Conservation (phyloP, 92 coral and sea anemone genomes). For the Paragorgia papillata region DNA sequence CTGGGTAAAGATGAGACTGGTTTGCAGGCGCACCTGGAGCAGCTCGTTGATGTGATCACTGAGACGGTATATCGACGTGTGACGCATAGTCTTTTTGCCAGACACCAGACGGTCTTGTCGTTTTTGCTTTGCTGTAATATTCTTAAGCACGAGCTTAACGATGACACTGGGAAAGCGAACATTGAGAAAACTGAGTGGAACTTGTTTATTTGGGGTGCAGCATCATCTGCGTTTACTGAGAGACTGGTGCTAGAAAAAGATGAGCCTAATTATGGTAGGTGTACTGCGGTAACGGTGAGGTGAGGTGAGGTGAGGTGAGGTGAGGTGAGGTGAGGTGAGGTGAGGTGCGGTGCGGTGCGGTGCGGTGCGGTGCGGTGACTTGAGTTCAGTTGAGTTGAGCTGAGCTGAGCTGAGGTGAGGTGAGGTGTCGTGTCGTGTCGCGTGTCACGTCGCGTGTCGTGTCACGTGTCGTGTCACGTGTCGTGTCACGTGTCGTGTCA, state of each 20-base stretch:
- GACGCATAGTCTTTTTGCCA: constrained; percentile 83
- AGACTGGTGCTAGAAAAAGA: constrained; percentile 68
- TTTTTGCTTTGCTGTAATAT: constrained; percentile 85
- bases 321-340: too few relatives aligned
- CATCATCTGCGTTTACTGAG: constrained; percentile 81
- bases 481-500: too few relatives aligned
- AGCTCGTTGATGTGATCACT: constrained; percentile 75
- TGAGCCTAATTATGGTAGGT: constrained; percentile 15
- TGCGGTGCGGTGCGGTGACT: too few relatives aligned
- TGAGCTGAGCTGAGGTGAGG: too few relatives aligned
- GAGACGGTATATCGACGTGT: constrained; percentile 90
- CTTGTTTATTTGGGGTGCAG: constrained; percentile 84
- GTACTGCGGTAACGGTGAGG: too few relatives aligned
- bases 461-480: too few relatives aligned
- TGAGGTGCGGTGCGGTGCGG: too few relatives aligned
- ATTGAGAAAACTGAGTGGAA: constrained; percentile 79
- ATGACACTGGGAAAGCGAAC: constrained; percentile 49
- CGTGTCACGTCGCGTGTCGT: too few relatives aligned
- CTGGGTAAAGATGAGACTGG: constrained; percentile 52
- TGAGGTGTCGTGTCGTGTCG: too few relatives aligned
- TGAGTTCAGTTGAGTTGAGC: too few relatives aligned
- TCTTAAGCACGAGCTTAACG: constrained; percentile 57
- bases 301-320: neutral
- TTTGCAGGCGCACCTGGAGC: constrained; percentile 76
- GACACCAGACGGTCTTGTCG: constrained; percentile 84